Evolutionary conservation across 2,797 vertebrate genomes (phyloP).

Genomic region (Gallinago solitaria): DNA sequence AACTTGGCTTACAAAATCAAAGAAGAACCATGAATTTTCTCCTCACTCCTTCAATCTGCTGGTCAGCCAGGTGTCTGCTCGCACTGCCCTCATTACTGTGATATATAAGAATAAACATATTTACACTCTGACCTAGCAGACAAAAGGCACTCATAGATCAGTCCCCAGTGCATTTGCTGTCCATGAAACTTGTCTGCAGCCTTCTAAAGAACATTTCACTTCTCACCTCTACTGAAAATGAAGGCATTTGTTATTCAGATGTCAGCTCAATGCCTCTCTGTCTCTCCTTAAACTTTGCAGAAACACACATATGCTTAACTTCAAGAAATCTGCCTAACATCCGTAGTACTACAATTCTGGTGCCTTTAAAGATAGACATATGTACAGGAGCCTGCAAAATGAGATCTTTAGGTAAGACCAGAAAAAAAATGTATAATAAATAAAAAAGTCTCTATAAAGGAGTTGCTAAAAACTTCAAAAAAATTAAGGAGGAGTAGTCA

Average conservation of each 20-base stretch:
- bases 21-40: not conserved
- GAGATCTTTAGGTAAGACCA: not conserved
- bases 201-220: conserved; percentile 14
- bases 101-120: conserved; percentile 10
- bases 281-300: not conserved
- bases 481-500: not conserved
- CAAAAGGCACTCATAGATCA: conserved; percentile 20
- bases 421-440: not conserved
- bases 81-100: not conserved
- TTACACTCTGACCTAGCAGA: conserved; percentile 5
- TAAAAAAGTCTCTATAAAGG: not conserved
- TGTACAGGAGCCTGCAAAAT: not conserved
- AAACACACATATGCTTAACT: not conserved
- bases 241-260: conserved; percentile 15
- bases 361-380: not conserved
- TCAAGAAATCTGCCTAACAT: not conserved
- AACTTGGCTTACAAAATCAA: not conserved
- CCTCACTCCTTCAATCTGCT: not conserved
- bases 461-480: not conserved
- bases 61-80: not conserved
- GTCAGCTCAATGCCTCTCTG: not conserved
- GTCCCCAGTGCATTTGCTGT: not conserved
- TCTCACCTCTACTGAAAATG: not conserved
- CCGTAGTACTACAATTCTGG: not conserved
- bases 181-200: not conserved